These are phyloP conservation scores for Apodemia duryi DNA, from an alignment of 2,888 invertebrate genomes.

Conservation along the genomic window DNA sequence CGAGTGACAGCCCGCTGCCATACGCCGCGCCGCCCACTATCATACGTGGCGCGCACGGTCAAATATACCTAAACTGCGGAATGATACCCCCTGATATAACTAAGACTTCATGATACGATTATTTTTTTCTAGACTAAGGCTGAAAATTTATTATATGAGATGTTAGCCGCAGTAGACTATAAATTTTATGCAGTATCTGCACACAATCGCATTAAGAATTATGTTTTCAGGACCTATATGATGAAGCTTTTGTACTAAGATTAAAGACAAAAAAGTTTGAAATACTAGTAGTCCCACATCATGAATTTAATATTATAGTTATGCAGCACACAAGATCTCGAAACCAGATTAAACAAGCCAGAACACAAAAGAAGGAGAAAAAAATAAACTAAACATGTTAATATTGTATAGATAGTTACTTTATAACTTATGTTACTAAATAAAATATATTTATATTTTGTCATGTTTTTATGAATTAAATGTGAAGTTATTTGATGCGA, in stretches of 20 bases:
- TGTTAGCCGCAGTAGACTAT: too few species aligned
- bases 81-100: too few species aligned
- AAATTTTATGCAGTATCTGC: not conserved
- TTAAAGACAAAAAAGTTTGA: conserved; percentile 56
- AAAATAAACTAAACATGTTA: conserved; percentile 2
- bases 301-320: conserved; percentile 57
- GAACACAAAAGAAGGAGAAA: conserved; percentile 19
- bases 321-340: conserved; percentile 46
- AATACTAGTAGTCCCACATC: conserved; percentile 54
- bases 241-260: conserved; percentile 53
- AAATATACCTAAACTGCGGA: too few species aligned
- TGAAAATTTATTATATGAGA: too few species aligned
- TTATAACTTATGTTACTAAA: not conserved
- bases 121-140: too few species aligned
- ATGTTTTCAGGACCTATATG: conserved; percentile 50
- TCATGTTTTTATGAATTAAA: too few species aligned
- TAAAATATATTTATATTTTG: not conserved
- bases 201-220: not conserved
- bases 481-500: too few species aligned
- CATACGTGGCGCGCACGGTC: too few species aligned
- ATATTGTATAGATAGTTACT: not conserved
- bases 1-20: too few species aligned
- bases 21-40: too few species aligned
- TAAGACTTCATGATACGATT: too few species aligned
- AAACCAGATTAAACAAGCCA: conserved; percentile 28